Evolutionary conservation across 2,113 vertebrate species (phyloP), one percentile per base, ranked within the genome.

Genomic region (Ceuthmochares aereus): DNA sequence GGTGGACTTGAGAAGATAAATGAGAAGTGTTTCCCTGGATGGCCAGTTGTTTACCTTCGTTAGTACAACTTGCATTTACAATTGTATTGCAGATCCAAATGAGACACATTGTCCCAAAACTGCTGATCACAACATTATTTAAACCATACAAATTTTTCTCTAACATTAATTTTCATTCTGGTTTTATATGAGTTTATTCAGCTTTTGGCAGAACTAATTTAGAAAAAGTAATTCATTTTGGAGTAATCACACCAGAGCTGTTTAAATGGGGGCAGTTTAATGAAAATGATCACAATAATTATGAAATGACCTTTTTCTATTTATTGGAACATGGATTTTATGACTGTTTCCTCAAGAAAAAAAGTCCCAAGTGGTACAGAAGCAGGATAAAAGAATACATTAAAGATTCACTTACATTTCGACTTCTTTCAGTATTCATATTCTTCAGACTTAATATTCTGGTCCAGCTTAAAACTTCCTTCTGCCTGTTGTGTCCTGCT

Each of bases 151-250:
- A 75, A 87, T 56, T 30, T 17, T 45, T 62, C 78, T 45, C 59
- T 16, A 69, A 79, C 54, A 20, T 52, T 80, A 66, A 60, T 92
- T 83, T 84, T 80, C 34, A 77, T 87, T 89, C 27, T 49, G 13
- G 26, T 34, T 93, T 94, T 75, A 63, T 25, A 68, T 26, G 29
- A 40, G 17, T 32, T 12, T 77, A 68, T 84, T 87, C 95, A 78
- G 78, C 69, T 92, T 85, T 93, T 88, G 90, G 72, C 84, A 95
- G 84, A 96, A 93, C 59, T 95, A 92, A 96, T 94, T 96, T 83
- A 83, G 63, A 81, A 78, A 58, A 67, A 29, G 63, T 78, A 78
- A 85, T 89, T 95, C 4, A 20, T 91, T 93, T 75, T 70, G 43
- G 40, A 92, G 37, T 23, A 68, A 58, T 64, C 84, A 66, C 56